Evolutionary conservation across 2,888 invertebrate species (phyloP), one percentile per base, ranked within the genome.

Genomic region (Monoplex corrugatus): DNA sequence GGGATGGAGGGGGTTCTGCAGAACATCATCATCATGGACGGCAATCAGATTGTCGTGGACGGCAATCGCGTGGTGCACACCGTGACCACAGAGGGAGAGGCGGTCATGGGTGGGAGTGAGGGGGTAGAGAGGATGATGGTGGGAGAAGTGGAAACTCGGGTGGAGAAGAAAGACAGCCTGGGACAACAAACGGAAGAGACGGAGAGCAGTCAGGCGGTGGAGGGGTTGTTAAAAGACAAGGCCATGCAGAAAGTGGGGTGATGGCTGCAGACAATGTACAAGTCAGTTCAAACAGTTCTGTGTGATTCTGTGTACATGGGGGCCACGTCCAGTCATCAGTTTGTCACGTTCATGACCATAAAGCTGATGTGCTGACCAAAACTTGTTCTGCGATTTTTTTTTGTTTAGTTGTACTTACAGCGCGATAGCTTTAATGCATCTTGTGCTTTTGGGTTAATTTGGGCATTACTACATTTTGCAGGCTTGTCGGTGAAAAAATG

Each of bases 1-100:
- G 87, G 43, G 16, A 82, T 87, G 63, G 88, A 88, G 16, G 44
- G 83, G 2, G 88, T 83, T 23, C 68, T 88, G 63, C 88, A 82
- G 13, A 83, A 38, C 32, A 32, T 88, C 57, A 45, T 88, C 5
- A 57, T 87, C 10, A 40, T 78, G 38, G 87, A 87, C 40, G 44
- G 68, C 35, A 38, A n/a, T 23, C 85, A 72, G 86, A 35, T 38
- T 10, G 44, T n/a, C 10, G n/a, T 78, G 38, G 87, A 87, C 40
- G 78, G 40, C 10, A 80, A 43, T 28, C 78, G 43, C 40, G 78
- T 40, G 16, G 78, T 16, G 28, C 40, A 43, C 23, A 80, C 78
- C 43, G 13, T 80, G 19, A 3, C n/a, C n/a, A n/a, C 63, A 43
- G 63, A 87, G 82, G 32, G n/a, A 40, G 86, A 19, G 45, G 44